Percentiles rank a stretch among this genome's conserved stretches.
These are phyloP conservation scores for Napeogenes inachia DNA, from an alignment of 2,888 invertebrate genomes.

Conservation along the genomic window DNA sequence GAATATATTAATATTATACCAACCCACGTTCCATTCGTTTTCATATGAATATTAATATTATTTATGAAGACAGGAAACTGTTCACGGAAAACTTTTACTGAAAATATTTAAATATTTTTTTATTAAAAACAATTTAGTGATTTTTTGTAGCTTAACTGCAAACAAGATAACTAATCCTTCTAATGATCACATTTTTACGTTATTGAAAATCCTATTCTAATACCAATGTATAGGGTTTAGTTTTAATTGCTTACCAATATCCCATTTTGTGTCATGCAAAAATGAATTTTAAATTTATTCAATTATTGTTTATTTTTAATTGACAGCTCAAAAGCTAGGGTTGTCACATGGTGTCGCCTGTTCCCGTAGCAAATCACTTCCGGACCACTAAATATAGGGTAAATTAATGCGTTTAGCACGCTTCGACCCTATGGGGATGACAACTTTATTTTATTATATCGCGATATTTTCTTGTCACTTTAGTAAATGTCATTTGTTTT, in stretches of 20 bases:
- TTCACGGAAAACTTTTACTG: too few relatives aligned
- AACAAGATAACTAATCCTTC: slow-evolving; percentile 32
- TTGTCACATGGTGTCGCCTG: slow-evolving; percentile 66
- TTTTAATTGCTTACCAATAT: slow-evolving; percentile 44
- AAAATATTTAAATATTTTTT: neutral
- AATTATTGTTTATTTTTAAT: neutral
- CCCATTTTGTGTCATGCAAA: slow-evolving; percentile 28
- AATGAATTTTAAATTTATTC: neutral
- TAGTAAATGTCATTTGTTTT: slow-evolving; percentile 47
- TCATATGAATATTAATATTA: slow-evolving; percentile 4
- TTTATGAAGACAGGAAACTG: neutral
- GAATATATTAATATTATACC: slow-evolving; percentile 63
- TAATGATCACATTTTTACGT: slow-evolving; percentile 46
- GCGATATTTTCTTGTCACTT: slow-evolving; percentile 75
- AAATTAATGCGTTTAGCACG: slow-evolving; percentile 78
- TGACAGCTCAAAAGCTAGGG: slow-evolving; percentile 26
- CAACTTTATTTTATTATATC: slow-evolving; percentile 76
- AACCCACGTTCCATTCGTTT: neutral
- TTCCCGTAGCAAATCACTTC: slow-evolving; percentile 78
- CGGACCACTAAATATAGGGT: slow-evolving; percentile 76
- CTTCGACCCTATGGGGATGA: slow-evolving; percentile 73
- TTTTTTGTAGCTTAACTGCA: slow-evolving; percentile 25
- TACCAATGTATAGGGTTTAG: slow-evolving; percentile 42
- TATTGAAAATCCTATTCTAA: slow-evolving; percentile 3
- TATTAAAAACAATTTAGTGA: neutral